phyloP scores from a whole-genome alignment of 2,113 vertebrate genomes.

The Ophthalmotilapia sp. region DNA sequence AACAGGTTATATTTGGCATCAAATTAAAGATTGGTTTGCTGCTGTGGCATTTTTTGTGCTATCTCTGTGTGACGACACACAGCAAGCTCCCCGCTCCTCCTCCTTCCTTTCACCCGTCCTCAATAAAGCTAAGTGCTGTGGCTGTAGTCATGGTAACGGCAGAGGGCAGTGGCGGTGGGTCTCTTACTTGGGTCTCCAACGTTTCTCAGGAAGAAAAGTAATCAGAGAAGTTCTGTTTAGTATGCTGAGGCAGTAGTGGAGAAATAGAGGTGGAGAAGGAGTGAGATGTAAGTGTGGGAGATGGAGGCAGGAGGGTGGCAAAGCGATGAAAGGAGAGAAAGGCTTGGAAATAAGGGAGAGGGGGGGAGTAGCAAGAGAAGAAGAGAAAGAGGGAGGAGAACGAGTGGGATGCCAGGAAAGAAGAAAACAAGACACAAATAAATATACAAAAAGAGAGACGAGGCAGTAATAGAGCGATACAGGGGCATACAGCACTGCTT shows the following conservation, averaged over 20 bases:
- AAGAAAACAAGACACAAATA: conserved; percentile 21
- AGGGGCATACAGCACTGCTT: not conserved
- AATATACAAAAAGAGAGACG: conserved; percentile 24
- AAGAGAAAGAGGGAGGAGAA: not conserved
- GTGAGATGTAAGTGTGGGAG: conserved; percentile 18
- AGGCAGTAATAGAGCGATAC: conserved; percentile 1
- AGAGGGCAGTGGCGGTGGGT: conserved; percentile 63
- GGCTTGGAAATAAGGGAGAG: not conserved
- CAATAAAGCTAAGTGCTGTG: conserved; percentile 56
- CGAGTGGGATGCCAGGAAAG: not conserved
- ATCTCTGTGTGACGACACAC: conserved; percentile 35
- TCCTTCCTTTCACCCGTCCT: conserved; percentile 59
- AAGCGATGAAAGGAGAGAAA: conserved; percentile 18
- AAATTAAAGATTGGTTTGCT: conserved; percentile 5
- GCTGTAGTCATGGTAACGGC: conserved; percentile 84
- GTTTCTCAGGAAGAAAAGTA: conserved; percentile 78
- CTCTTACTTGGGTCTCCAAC: conserved; percentile 59
- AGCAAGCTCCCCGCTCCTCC: conserved; percentile 3
- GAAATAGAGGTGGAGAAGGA: conserved; percentile 10
- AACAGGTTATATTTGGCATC: not conserved
- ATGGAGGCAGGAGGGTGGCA: conserved; percentile 10
- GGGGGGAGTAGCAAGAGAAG: not conserved
- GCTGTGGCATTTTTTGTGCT: conserved; percentile 11
- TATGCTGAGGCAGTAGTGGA: conserved; percentile 73
- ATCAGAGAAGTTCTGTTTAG: conserved; percentile 83